Conservation (phyloP, 2,888 invertebrate genomes). For the Lydus trimaculatus region DNA sequence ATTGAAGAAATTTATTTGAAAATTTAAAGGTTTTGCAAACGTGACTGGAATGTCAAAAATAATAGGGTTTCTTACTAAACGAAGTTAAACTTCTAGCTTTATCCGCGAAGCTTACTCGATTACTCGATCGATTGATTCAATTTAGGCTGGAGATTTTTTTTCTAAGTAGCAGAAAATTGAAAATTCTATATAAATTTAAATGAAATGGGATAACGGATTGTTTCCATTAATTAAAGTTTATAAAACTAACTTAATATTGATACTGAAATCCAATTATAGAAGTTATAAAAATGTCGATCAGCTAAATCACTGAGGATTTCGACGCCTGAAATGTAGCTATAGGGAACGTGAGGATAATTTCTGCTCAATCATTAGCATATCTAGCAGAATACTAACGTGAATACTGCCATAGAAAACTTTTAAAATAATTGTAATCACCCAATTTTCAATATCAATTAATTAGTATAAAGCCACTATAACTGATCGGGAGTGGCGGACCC, state of each 20-base stretch:
- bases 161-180: not conserved
- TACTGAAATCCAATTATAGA: not conserved
- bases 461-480: too few species aligned
- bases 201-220: not conserved
- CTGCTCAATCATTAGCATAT: not conserved
- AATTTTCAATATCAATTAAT: too few species aligned
- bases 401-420: not conserved
- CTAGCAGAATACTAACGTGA: not conserved
- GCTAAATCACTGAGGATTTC: not conserved
- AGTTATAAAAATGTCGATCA: not conserved
- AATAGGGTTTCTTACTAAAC: not conserved
- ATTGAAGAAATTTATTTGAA: not conserved
- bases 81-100: not conserved
- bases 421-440: not conserved
- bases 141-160: not conserved
- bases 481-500: not conserved
- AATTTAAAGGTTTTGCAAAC: not conserved
- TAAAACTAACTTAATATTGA: not conserved
- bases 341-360: not conserved
- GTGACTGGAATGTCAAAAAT: not conserved
- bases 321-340: not conserved
- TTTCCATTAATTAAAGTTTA: not conserved
- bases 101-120: not conserved
- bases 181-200: not conserved
- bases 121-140: constrained; percentile 3